A percentile compares a stretch with the other conserved stretches of the same genome.
Evolutionary conservation across 2,888 invertebrate species (phyloP).

Genomic region (Xylophagus ater): DNA sequence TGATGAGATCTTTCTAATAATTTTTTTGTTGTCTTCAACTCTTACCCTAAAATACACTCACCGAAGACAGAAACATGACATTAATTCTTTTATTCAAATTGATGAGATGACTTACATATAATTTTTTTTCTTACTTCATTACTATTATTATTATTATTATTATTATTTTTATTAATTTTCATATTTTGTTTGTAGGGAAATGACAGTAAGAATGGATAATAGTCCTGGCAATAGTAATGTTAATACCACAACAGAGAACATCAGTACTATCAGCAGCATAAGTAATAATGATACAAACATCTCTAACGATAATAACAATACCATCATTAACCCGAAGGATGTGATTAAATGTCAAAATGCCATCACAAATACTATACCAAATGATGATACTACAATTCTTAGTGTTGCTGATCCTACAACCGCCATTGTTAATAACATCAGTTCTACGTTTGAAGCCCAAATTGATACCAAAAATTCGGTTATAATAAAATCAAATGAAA

Average conservation of each 20-base stretch:
- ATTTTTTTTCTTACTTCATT: not conserved
- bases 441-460: not conserved
- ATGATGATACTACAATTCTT: not conserved
- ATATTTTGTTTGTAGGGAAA: constrained; percentile 11
- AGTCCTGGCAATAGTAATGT: constrained; percentile 14
- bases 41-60: not conserved
- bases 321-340: constrained; percentile 15
- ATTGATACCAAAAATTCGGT: too few relatives aligned
- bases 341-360: not conserved
- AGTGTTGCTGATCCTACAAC: not conserved
- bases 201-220: constrained; percentile 1
- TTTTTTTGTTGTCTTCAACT: not conserved
- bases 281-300: constrained; percentile 14
- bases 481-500: too few relatives aligned
- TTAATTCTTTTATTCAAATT: constrained; percentile 5
- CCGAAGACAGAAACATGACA: not conserved
- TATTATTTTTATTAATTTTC: not conserved
- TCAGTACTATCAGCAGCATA: constrained; percentile 19
- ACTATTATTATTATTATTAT: not conserved
- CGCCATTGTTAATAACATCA: not conserved
- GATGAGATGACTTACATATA: not conserved
- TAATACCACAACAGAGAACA: constrained; percentile 14
- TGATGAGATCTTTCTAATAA: constrained; percentile 4
- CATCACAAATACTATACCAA: not conserved
- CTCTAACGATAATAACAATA: constrained; percentile 14